Conservation (phyloP, 2,113 vertebrate genomes). For the Illadopsis cleaveri region DNA sequence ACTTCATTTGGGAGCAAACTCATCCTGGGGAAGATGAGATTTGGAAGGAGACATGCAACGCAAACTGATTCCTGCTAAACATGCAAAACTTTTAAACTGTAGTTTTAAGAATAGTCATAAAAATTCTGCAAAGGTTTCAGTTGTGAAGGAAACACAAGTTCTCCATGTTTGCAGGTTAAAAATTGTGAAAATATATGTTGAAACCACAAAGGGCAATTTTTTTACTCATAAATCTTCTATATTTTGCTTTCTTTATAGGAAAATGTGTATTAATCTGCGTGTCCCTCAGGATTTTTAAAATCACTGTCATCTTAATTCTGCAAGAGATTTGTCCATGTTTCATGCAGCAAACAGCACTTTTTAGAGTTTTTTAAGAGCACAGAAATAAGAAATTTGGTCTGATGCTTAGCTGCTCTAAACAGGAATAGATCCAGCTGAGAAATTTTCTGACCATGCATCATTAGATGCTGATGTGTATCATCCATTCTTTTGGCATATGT, state of each 20-base stretch:
- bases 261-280: neutral
- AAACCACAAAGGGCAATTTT: neutral
- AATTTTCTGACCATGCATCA: neutral
- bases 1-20: conserved; percentile 79
- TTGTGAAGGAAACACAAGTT: neutral
- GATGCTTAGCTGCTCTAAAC: neutral
- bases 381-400: neutral
- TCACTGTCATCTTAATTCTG: neutral
- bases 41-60: conserved; percentile 68
- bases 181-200: neutral
- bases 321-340: neutral
- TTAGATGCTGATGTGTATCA: neutral
- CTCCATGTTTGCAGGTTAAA: neutral
- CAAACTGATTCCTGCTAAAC: conserved; percentile 68
- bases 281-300: neutral
- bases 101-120: conserved; percentile 50
- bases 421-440: neutral
- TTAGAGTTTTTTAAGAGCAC: neutral
- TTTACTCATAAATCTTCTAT: neutral
- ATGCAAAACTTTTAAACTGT: conserved; percentile 72
- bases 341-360: neutral
- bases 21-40: conserved; percentile 74
- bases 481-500: neutral
- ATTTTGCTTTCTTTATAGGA: neutral
- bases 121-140: conserved; percentile 26